Percentiles rank a stretch among this genome's conserved stretches.
Conservation (phyloP, 2,113 vertebrate genomes). For the Hystrix cristata region DNA sequence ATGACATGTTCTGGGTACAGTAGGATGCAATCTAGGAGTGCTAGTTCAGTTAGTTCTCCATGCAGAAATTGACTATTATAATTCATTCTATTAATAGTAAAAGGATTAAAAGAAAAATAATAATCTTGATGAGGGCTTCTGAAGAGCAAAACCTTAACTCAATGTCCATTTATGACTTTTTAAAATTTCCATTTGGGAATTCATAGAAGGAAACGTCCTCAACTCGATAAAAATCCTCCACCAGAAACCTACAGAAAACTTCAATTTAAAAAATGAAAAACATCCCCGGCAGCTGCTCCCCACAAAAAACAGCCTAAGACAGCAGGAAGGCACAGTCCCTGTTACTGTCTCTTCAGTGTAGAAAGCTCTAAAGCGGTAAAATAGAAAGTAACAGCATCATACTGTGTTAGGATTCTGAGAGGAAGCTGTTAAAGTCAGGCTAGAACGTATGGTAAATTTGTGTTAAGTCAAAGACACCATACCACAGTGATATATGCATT, state of each 20-base stretch:
- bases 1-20: neutral
- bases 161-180: neutral
- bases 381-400: neutral
- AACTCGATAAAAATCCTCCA: neutral
- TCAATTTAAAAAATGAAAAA: neutral
- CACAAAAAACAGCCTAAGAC: neutral
- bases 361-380: neutral
- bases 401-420: neutral
- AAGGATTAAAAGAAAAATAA: neutral
- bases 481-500: neutral
- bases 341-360: neutral
- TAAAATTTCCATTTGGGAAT: neutral
- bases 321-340: neutral
- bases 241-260: neutral
- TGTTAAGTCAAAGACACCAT: neutral
- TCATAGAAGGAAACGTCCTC: neutral
- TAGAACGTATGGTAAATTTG: neutral
- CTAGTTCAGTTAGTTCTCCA: neutral
- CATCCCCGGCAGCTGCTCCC: too few relatives aligned
- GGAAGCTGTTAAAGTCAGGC: neutral
- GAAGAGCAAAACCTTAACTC: neutral
- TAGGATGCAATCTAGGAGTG: neutral
- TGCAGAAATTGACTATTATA: neutral
- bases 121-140: neutral
- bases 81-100: neutral